These are phyloP conservation scores for Watsonalla binaria DNA, from an alignment of 2,888 invertebrate species.

Conservation along the genomic window DNA sequence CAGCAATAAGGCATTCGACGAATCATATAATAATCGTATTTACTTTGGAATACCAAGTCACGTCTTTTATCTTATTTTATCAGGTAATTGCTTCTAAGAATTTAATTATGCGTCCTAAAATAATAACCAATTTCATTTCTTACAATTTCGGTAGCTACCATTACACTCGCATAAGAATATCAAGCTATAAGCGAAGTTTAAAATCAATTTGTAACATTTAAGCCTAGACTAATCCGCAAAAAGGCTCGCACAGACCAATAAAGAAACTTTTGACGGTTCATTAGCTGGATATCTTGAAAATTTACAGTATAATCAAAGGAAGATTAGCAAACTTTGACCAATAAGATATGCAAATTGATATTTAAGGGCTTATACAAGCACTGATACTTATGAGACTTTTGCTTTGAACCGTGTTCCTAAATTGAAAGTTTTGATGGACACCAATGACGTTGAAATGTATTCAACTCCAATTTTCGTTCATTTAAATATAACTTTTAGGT, in stretches of 20 bases:
- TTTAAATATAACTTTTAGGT: no score
- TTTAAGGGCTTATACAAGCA: not conserved
- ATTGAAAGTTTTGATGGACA: no score
- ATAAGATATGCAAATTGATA: conserved; percentile 3
- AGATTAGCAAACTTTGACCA: conserved; percentile 6
- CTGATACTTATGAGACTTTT: no score
- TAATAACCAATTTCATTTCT: not conserved
- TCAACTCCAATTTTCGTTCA: no score
- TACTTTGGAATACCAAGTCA: not conserved
- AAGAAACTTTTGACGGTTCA: conserved; percentile 21
- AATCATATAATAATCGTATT: not conserved
- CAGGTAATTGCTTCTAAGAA: not conserved
- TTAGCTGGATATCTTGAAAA: not conserved
- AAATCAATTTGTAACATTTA: conserved; percentile 29
- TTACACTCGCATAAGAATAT: not conserved
- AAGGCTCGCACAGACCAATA: conserved; percentile 20
- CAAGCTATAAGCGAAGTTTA: conserved; percentile 14
- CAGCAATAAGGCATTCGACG: not conserved
- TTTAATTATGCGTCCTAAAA: not conserved
- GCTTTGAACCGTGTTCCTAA: no score
- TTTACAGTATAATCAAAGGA: conserved; percentile 11
- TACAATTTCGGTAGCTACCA: not conserved
- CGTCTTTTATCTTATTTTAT: not conserved
- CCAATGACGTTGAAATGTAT: no score
- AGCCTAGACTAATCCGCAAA: conserved; percentile 21